Conservation (phyloP, 2,797 vertebrate species). For the Sebastes vulpes region DNA sequence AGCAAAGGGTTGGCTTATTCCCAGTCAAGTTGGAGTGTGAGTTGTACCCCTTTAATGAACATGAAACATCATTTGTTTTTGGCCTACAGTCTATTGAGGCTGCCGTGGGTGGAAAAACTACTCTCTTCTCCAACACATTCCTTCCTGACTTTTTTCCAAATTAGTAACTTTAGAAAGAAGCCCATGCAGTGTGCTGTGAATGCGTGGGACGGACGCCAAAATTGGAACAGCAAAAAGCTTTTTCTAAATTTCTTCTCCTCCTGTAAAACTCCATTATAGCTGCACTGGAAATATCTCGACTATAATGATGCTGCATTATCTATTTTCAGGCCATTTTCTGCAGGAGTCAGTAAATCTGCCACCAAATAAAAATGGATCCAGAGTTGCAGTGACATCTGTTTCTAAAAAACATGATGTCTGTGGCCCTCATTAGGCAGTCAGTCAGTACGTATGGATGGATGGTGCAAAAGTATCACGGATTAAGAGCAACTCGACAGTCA, state of each 20-base stretch:
- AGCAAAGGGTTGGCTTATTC: slow-evolving; percentile 32
- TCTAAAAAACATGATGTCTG: background rate
- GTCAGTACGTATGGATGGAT: background rate
- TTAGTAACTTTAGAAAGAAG: slow-evolving; percentile 13
- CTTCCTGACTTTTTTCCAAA: slow-evolving; percentile 28
- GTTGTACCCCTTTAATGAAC: slow-evolving; percentile 37
- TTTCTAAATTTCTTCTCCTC: background rate
- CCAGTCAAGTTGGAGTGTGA: slow-evolving; percentile 25
- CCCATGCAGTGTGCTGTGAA: background rate
- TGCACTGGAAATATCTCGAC: background rate
- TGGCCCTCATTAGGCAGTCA: slow-evolving; percentile 1
- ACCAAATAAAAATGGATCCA: background rate
- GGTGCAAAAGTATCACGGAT: background rate
- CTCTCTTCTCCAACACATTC: slow-evolving; percentile 8
- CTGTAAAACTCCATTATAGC: background rate
- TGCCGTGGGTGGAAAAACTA: slow-evolving; percentile 14
- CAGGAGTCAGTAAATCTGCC: slow-evolving; percentile 2
- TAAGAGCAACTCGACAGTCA: background rate
- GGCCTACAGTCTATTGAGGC: background rate
- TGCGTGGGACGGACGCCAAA: background rate
- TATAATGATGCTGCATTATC: slow-evolving; percentile 5
- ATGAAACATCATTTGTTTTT: slow-evolving; percentile 34
- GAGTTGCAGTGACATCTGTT: slow-evolving; percentile 9
- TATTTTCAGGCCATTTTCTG: slow-evolving; percentile 4
- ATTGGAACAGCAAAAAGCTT: background rate